phyloP scores from a whole-genome alignment of 1,140 invertebrate genomes.

The Drosophila cardini region DNA sequence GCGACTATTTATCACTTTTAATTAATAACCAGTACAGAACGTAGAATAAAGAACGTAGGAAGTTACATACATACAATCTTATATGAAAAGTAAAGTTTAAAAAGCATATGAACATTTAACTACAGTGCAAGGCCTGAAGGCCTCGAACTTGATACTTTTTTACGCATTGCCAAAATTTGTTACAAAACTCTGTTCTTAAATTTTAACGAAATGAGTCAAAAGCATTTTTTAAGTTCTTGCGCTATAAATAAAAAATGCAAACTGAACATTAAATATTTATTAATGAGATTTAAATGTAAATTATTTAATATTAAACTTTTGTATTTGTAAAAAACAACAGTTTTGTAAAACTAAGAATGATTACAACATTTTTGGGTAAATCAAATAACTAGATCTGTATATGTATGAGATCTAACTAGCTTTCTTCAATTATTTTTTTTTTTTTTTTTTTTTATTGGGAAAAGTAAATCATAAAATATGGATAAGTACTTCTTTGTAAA shows the following conservation, averaged over 20 bases:
- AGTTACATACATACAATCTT: slow-evolving; percentile 32
- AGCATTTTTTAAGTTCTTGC: slow-evolving; percentile 76
- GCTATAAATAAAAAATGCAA: slow-evolving; percentile 56
- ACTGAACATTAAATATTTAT: slow-evolving; percentile 34
- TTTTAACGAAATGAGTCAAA: slow-evolving; percentile 3
- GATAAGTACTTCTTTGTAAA: slow-evolving; percentile 53
- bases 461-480: slow-evolving; percentile 55
- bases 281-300: slow-evolving; percentile 47
- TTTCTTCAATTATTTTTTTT: slow-evolving; percentile 8
- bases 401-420: slow-evolving; percentile 38
- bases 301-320: slow-evolving; percentile 35
- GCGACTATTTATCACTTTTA: slow-evolving; percentile 56
- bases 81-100: slow-evolving; percentile 13
- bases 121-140: slow-evolving; percentile 22
- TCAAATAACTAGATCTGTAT: slow-evolving; percentile 14
- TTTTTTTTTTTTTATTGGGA: not conserved
- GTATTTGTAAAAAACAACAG: slow-evolving; percentile 39
- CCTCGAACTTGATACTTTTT: not conserved
- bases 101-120: slow-evolving; percentile 32
- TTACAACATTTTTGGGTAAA: slow-evolving; percentile 21
- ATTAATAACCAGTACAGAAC: slow-evolving; percentile 34
- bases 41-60: slow-evolving; percentile 24
- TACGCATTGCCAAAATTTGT: not conserved
- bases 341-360: slow-evolving; percentile 31
- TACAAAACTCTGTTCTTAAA: not conserved